Conservation (phyloP, 2,113 vertebrate species). For the Nanger granti region DNA sequence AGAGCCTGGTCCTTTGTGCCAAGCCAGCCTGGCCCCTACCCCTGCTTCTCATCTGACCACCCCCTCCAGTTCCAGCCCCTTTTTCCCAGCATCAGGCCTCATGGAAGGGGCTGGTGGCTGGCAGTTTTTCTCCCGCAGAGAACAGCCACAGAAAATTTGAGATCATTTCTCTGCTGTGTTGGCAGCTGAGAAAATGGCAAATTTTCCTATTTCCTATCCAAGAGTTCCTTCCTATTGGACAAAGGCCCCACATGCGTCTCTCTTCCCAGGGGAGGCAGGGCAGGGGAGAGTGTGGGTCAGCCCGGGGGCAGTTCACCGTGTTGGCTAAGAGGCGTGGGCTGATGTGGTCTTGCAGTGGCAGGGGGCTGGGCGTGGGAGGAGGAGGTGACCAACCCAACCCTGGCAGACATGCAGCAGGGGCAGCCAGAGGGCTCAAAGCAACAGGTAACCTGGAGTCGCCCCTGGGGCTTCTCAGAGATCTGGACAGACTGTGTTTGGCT, state of each 20-base stretch:
- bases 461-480: not conserved
- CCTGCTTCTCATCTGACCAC: not conserved
- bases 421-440: not conserved
- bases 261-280: not conserved
- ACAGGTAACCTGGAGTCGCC: not conserved
- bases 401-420: not conserved
- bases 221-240: constrained; percentile 48
- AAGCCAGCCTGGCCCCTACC: not conserved
- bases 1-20: not conserved
- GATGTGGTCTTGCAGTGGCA: accelerated
- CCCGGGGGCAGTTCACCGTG: not conserved
- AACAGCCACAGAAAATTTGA: constrained; percentile 69
- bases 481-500: not conserved
- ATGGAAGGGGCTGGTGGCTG: not conserved
- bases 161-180: constrained; percentile 68
- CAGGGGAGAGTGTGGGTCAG: not conserved
- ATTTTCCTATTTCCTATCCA: constrained; percentile 59
- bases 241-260: not conserved
- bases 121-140: constrained; percentile 45
- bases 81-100: not conserved
- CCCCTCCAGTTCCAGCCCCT: not conserved
- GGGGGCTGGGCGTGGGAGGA: not conserved
- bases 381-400: not conserved
- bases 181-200: constrained; percentile 65
- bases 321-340: not conserved